Evolutionary conservation across 2,113 vertebrate genomes (phyloP), one percentile per base, ranked within the genome.

Genomic region (Octodon degus): DNA sequence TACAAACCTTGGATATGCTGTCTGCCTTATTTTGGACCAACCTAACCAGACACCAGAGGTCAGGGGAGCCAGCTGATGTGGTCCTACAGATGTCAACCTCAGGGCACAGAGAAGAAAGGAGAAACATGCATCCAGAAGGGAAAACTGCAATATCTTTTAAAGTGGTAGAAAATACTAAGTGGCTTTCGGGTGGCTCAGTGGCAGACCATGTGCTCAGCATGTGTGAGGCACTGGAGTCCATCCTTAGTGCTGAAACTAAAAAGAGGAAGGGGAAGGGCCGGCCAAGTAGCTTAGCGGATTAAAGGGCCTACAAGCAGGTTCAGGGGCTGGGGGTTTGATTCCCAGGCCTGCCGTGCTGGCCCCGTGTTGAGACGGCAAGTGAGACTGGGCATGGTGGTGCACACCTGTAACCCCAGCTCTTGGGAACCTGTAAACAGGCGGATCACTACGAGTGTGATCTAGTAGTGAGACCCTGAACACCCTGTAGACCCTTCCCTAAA

Each of bases 61-160:
- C 8, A 7, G 16, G 30, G n/a, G 34, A 96, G 22, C 12, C 72
- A 86, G 34, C 17, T 6, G 24, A 63, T 85, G 30, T 27, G 70
- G 34, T 20, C 65, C 43, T 0, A 20, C 14, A 91, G 40, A 53
- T 4, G 37, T 60, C 47, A 87, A 67, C 47, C 37, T 67, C 37
- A 79, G 63, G 62, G 17, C 47, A 80, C 84, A 76, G 22, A 80
- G 70, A 86, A 86, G 55, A 67, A 62, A 30, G 40, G 30, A 95
- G 47, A 77, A 95, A 77, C 5, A 19, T 47, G n/a, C 7, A 50
- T 37, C 27, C 24, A 34, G 63, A 91, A 93, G 68, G 84, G n/a
- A 5, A 63, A 95, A 79, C 13, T 14, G 82, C 60, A 81, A 50
- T 88, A 27, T 5, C 10, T 92, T 86, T 93, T 79, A 82, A 94